Evolutionary conservation across 2,888 invertebrate species (phyloP), one percentile per base, ranked within the genome.

Genomic region (Drosophila borborema): DNA sequence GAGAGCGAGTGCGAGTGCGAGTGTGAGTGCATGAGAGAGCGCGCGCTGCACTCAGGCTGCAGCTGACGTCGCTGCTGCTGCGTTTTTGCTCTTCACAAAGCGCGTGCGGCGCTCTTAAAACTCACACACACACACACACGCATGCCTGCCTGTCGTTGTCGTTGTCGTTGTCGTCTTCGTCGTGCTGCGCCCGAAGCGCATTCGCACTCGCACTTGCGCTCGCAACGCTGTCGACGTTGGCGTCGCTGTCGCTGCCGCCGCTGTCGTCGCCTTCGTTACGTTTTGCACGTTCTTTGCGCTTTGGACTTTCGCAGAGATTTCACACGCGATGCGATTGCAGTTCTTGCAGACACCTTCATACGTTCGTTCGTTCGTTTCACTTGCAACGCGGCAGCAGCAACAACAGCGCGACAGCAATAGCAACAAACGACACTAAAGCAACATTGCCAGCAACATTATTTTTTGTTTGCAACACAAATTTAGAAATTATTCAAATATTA

Each of bases 311-410:
- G 91, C 91, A 91, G 92, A 91, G 91, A 91, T 91, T 91, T 92
- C 91, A 86, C 88, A 91, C 86, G 92, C 91, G 92, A 92, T 92
- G 92, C 92, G 91, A 90, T 92, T 91, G 91, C 91, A 91, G 91
- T 91, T 91, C 92, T 91, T 91, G 92, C 91, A 91, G 91, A 92
- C 89, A 92, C 91, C 90, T 92, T 92, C 92, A 91, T 90, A 92
- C 91, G 91, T 92, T 90, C 92, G 91, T 91, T 92, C 54, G 54
- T 40, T 70, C 81, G 87, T 67, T 89, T 62, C 81, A 82, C 82
- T 87, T 89, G 91, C 91, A 90, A 86, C 89, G 91, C 88, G 89
- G 82, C 82, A 55, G 31, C 68, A 59, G 51, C 61, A 40, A 23
- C 64, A 53, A n/a, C n/a, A n/a, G n/a, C n/a, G 14, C 51, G 59